Percentiles rank a stretch among this genome's conserved stretches.
These are phyloP conservation scores for Atractosteus spatula DNA, from an alignment of 2,113 vertebrate species.

Conservation along the genomic window DNA sequence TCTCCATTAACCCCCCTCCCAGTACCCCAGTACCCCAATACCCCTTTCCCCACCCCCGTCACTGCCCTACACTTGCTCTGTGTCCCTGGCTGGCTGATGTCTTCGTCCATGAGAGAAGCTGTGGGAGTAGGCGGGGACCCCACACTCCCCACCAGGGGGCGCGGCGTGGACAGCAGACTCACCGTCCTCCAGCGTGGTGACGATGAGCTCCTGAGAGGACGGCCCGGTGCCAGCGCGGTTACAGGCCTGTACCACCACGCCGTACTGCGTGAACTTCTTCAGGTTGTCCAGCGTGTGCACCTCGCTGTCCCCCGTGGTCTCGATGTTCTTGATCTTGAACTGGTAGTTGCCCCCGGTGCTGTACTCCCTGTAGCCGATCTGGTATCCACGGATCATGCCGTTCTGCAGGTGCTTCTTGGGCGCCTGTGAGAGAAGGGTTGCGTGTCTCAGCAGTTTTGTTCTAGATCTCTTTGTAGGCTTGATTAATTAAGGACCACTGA, in stretches of 20 bases:
- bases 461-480: too few relatives aligned
- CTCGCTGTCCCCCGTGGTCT: constrained; percentile 91
- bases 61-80: too few relatives aligned
- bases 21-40: too few relatives aligned
- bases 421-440: constrained; percentile 58
- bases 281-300: constrained; percentile 89
- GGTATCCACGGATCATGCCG: constrained; percentile 94
- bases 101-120: too few relatives aligned
- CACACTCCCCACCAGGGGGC: too few relatives aligned
- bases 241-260: constrained; percentile 96
- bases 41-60: too few relatives aligned
- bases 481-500: too few relatives aligned
- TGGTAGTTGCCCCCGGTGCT: constrained; percentile 91
- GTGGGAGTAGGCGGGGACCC: too few relatives aligned
- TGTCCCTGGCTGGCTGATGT: too few relatives aligned
- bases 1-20: too few relatives aligned
- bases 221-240: constrained; percentile 94
- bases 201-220: constrained; percentile 96
- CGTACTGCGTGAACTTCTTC: constrained; percentile 96
- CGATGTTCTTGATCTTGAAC: constrained; percentile 95
- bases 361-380: constrained; percentile 94
- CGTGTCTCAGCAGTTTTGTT: too few relatives aligned
- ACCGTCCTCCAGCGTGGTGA: constrained; percentile 96
- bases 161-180: constrained; percentile 28
- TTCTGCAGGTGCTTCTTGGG: constrained; percentile 94